These are phyloP conservation scores for Bubalus kerabau DNA, from an alignment of 2,113 vertebrate species.

Conservation along the genomic window DNA sequence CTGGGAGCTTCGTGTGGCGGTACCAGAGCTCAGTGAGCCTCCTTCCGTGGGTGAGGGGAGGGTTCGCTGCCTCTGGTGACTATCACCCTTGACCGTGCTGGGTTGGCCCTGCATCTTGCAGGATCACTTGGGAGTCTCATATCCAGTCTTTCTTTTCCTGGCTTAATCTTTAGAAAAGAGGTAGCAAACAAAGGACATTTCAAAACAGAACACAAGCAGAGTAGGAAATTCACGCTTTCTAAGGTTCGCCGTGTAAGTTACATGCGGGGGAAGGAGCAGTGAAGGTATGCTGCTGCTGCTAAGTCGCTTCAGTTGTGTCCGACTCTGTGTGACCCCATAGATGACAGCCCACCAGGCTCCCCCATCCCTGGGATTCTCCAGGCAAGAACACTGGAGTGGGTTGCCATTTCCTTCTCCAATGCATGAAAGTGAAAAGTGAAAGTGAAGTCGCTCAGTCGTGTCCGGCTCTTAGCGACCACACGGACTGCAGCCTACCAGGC, in stretches of 20 bases:
- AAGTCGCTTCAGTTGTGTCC: too few relatives aligned
- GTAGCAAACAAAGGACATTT: neutral
- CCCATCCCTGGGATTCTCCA: too few relatives aligned
- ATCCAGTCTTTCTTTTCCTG: neutral
- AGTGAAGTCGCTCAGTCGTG: too few relatives aligned
- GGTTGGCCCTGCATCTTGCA: neutral
- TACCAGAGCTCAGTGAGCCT: accelerated
- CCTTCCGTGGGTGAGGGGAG: neutral
- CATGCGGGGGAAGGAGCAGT: neutral
- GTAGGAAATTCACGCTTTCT: neutral
- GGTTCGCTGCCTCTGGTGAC: neutral
- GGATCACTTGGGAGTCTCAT: neutral
- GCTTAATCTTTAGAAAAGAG: neutral
- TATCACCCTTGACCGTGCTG: neutral
- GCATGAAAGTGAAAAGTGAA: too few relatives aligned
- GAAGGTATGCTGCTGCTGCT: neutral
- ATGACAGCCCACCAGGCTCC: too few relatives aligned
- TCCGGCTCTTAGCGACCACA: too few relatives aligned
- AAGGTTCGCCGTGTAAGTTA: neutral
- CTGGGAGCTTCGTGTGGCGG: accelerated
- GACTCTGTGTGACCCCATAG: too few relatives aligned
- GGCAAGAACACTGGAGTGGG: too few relatives aligned
- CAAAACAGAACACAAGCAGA: neutral
- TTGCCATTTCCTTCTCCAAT: too few relatives aligned
- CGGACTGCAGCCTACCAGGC: too few relatives aligned